Percentiles rank a stretch among this genome's conserved stretches.
Evolutionary conservation across 2,888 invertebrate species (phyloP).

Genomic region (Agonopterix alstromeriana): DNA sequence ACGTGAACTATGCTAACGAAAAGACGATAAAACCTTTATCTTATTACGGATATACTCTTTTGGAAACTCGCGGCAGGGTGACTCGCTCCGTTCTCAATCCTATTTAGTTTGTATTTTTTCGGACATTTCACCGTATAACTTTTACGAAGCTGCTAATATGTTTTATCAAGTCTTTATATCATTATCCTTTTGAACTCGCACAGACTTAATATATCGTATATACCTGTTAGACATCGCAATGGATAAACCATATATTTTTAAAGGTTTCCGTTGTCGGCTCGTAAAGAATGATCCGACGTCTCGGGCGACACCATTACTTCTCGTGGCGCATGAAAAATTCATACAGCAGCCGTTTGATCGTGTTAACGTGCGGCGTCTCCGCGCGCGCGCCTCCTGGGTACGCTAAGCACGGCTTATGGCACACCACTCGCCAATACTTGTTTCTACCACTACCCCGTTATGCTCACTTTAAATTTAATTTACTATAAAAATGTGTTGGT

Average conservation of each 20-base stretch:
- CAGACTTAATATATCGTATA: no score
- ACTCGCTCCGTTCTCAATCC: slow-evolving; percentile 23
- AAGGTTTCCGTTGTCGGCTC: slow-evolving; percentile 63
- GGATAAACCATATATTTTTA: slow-evolving; percentile 58
- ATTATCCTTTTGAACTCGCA: no score
- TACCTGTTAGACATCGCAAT: slow-evolving; percentile 13
- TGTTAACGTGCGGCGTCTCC: slow-evolving; percentile 47
- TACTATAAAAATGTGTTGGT: not conserved
- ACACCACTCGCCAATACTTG: slow-evolving; percentile 10
- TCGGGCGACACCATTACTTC: slow-evolving; percentile 66
- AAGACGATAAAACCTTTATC: slow-evolving; percentile 72
- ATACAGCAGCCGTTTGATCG: slow-evolving; percentile 59
- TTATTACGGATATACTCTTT: slow-evolving; percentile 51
- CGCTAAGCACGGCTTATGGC: slow-evolving; percentile 43
- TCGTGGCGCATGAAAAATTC: slow-evolving; percentile 71
- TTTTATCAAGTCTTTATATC: no score
- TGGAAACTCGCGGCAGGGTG: slow-evolving; percentile 26
- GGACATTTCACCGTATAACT: not conserved
- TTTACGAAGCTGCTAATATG: not conserved
- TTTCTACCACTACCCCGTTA: slow-evolving; percentile 8
- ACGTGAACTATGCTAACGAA: slow-evolving; percentile 67
- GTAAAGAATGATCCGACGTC: slow-evolving; percentile 73
- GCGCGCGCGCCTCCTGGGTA: slow-evolving; percentile 51
- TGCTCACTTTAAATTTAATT: slow-evolving; percentile 7
- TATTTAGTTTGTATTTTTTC: slow-evolving; percentile 15